Evolutionary conservation across 2,797 vertebrate species (phyloP), one percentile per base, ranked within the genome.

Genomic region (Acanthurus leucopareius): DNA sequence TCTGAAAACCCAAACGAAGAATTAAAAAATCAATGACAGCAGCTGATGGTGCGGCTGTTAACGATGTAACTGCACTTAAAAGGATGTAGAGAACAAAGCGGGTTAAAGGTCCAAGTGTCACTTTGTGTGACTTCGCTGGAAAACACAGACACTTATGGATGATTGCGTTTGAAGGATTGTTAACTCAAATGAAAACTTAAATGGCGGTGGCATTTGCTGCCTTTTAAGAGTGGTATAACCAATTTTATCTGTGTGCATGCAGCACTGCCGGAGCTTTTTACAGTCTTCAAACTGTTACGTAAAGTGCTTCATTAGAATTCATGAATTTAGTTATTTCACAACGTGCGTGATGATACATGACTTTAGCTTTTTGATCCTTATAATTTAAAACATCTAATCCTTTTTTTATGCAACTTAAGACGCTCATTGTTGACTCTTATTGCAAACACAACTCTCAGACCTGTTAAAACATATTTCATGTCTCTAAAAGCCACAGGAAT

Each of bases 1-100:
- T 35, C 57, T 76, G 65, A 75, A 79, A 90, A 87, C 65, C 22
- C 17, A 75, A 83, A 59, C 47, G 38, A 48, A 19, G 28, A 63
- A 72, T 77, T 64, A 17, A 63, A 69, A 19, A 77, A 79, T 49
- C 69, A 63, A 4, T 42, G 49, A 52, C 20, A 53, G 20, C 38
- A 28, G 65, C 35, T 5, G 38, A 66, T n/a, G 45, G 54, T 28
- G 64, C 42, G 81, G 73, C 63, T 44, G 69, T 77, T 60, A 73
- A 74, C 8, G 45, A 54, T 45, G 51, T 58, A n/a, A 53, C n/a
- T 53, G 35, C 69, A 72, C 69, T 73, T 74, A 47, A 74, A 80
- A 57, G 57, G 53, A 69, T 17, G 65, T 3, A 9, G 44, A 70
- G 58, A 70, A 73, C 57, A 74, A 79, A 73, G 60, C 45, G 10